phyloP scores from a whole-genome alignment of 2,888 invertebrate genomes.

The Sclerodermus sp. region DNA sequence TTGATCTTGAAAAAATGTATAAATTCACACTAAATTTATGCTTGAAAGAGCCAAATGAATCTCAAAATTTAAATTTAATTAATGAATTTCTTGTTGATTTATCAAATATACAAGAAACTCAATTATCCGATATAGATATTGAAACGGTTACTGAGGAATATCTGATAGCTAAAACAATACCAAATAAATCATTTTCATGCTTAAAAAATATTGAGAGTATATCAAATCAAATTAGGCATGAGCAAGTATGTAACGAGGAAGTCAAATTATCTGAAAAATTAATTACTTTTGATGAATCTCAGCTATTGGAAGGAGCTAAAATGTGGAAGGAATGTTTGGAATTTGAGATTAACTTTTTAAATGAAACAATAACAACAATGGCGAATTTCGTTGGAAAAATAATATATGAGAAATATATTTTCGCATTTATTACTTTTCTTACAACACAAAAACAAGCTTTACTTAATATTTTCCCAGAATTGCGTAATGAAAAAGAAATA shows the following conservation, averaged over 20 bases:
- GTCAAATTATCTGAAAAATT: too few relatives aligned
- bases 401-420: conserved; percentile 27
- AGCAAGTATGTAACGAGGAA: too few relatives aligned
- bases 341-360: conserved; percentile 37
- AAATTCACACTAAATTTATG: conserved; percentile 23
- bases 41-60: conserved; percentile 19
- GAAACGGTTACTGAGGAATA: conserved; percentile 21
- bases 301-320: conserved; percentile 17
- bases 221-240: background rate
- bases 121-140: conserved; percentile 17
- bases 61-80: conserved; percentile 35
- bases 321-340: conserved; percentile 42
- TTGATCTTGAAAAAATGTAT: conserved; percentile 10
- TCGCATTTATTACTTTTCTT: conserved; percentile 32
- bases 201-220: background rate
- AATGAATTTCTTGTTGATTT: conserved; percentile 31
- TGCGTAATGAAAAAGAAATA: conserved; percentile 42
- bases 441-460: conserved; percentile 43
- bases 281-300: too few relatives aligned
- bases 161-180: conserved; percentile 18
- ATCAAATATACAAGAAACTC: conserved; percentile 18
- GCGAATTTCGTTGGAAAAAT: conserved; percentile 21
- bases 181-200: background rate
- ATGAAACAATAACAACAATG: conserved; percentile 15
- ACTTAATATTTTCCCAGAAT: conserved; percentile 43